Evolutionary conservation across 2,888 invertebrate genomes (phyloP).

Genomic region (Mythimna impura): DNA sequence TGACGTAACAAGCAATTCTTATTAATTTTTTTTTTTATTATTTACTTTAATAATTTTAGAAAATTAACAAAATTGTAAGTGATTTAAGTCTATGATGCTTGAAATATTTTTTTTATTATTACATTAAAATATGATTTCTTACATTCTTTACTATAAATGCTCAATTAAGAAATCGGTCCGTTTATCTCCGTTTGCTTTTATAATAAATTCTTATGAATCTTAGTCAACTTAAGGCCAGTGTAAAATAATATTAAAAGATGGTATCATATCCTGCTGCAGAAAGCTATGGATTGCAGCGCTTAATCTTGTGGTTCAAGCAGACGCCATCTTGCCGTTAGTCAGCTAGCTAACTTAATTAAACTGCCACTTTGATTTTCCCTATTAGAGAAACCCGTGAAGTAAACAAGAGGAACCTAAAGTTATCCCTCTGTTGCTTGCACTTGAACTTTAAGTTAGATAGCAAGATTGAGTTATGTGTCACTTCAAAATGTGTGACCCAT

Average conservation of each 20-base stretch:
- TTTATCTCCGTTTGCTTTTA: neutral
- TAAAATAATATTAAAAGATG: conserved; percentile 8
- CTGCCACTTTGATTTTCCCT: conserved; percentile 35
- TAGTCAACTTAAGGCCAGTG: neutral
- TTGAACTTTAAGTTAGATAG: conserved; percentile 3
- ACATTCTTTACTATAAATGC: neutral
- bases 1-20: too few relatives aligned
- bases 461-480: neutral
- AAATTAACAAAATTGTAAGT: too few relatives aligned
- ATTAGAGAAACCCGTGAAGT: conserved; percentile 6
- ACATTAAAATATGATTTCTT: neutral
- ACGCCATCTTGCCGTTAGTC: conserved; percentile 11
- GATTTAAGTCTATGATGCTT: too few relatives aligned
- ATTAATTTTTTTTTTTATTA: too few relatives aligned
- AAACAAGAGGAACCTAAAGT: neutral
- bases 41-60: too few relatives aligned
- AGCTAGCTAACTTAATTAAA: conserved; percentile 34
- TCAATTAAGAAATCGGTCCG: neutral
- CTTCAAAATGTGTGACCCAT: neutral
- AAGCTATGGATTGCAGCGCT: conserved; percentile 16
- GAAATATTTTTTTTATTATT: too few relatives aligned
- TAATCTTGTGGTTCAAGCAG: conserved; percentile 36
- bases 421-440: conserved; percentile 12
- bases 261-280: conserved; percentile 1
- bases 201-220: neutral